Evolutionary conservation across 2,113 vertebrate species (phyloP).

Genomic region (Epinephelus cyanopodus): DNA sequence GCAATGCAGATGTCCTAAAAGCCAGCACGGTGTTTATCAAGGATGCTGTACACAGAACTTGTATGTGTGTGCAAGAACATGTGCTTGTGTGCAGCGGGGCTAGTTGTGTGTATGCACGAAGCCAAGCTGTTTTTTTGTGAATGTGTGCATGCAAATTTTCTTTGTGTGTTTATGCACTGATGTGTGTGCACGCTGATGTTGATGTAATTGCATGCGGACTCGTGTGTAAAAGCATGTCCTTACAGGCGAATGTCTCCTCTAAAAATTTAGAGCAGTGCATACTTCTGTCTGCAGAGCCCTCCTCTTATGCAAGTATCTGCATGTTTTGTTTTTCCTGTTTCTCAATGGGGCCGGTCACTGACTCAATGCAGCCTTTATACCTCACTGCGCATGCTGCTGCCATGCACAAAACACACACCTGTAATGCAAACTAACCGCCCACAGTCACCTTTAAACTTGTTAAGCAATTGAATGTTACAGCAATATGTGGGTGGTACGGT

Average conservation of each 20-base stretch:
- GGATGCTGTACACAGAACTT: background rate
- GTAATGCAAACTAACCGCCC: conserved; percentile 39
- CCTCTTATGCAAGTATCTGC: conserved; percentile 50
- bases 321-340: conserved; percentile 60
- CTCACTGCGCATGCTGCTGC: background rate
- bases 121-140: background rate
- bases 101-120: background rate
- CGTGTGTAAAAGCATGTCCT: conserved; percentile 19
- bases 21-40: conserved; percentile 37
- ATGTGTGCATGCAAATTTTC: background rate
- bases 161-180: background rate
- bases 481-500: conserved; percentile 20
- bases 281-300: conserved; percentile 19
- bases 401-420: conserved; percentile 42
- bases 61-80: conserved; percentile 15
- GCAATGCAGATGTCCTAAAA: conserved; percentile 59
- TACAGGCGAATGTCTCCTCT: conserved; percentile 25
- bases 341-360: conserved; percentile 18
- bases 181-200: background rate
- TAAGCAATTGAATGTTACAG: conserved; percentile 33
- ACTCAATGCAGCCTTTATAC: conserved; percentile 51
- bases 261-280: conserved; percentile 32
- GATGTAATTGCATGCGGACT: background rate
- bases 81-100: conserved; percentile 4
- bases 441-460: conserved; percentile 26